A percentile compares a stretch with the other conserved stretches of the same genome.
These are phyloP conservation scores for Cromileptes altivelis DNA, from an alignment of 2,113 vertebrate species.

Conservation along the genomic window DNA sequence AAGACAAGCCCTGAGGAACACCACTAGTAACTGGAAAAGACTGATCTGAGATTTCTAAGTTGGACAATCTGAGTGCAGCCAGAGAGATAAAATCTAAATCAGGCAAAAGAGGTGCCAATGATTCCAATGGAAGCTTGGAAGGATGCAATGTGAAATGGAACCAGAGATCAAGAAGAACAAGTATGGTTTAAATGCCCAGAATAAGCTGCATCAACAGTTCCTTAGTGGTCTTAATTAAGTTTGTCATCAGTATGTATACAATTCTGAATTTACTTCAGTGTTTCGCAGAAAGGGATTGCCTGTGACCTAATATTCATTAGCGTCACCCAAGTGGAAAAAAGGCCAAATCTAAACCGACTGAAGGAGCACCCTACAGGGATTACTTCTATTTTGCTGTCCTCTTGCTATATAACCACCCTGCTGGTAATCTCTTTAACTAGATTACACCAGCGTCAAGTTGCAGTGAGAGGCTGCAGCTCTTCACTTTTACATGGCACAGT, in stretches of 20 bases:
- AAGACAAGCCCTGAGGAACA: too few relatives aligned
- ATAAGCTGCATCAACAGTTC: too few relatives aligned
- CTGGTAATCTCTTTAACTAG: slow-evolving; percentile 72
- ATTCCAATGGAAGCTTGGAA: too few relatives aligned
- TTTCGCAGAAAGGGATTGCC: slow-evolving; percentile 1
- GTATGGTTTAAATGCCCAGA: too few relatives aligned
- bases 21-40: too few relatives aligned
- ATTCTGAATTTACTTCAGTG: neutral
- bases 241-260: neutral
- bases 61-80: too few relatives aligned
- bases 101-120: too few relatives aligned
- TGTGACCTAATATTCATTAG: neutral
- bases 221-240: neutral
- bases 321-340: neutral
- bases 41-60: too few relatives aligned
- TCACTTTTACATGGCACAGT: neutral
- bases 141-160: too few relatives aligned
- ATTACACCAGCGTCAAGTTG: slow-evolving; percentile 43
- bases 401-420: slow-evolving; percentile 50
- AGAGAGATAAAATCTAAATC: too few relatives aligned
- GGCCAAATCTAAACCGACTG: slow-evolving; percentile 26
- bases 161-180: too few relatives aligned
- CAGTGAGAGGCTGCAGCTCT: neutral
- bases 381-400: slow-evolving; percentile 68
- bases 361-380: slow-evolving; percentile 50